These are phyloP conservation scores for Edolisoma coerulescens DNA, from an alignment of 2,113 vertebrate genomes.

Conservation along the genomic window DNA sequence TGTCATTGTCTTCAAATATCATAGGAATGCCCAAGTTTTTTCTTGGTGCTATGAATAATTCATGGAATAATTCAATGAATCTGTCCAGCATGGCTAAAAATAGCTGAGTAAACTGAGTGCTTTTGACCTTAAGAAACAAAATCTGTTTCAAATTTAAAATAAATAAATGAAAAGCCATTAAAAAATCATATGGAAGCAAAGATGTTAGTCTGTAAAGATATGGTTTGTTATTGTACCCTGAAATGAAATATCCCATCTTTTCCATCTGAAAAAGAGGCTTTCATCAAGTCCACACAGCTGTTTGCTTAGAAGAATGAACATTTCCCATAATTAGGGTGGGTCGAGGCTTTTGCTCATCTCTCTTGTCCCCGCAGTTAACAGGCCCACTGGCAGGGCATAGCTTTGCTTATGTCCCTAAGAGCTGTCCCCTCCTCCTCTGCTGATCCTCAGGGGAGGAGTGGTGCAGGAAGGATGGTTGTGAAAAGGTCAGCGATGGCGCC, in stretches of 20 bases:
- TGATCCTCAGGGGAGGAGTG: accelerated
- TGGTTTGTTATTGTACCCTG: not conserved
- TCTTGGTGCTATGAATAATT: slow-evolving; percentile 59
- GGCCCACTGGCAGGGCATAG: not conserved
- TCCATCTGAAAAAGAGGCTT: not conserved
- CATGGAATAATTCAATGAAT: slow-evolving; percentile 21
- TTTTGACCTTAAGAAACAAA: slow-evolving; percentile 38
- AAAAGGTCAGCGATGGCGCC: not conserved
- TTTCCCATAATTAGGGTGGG: not conserved
- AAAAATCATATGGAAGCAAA: not conserved
- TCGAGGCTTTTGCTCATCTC: not conserved
- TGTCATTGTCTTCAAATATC: slow-evolving; percentile 39
- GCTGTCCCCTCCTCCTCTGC: not conserved
- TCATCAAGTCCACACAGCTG: not conserved
- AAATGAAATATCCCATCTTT: not conserved
- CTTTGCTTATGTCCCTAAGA: not conserved
- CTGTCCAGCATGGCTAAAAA: slow-evolving; percentile 51
- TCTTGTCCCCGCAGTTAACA: not conserved
- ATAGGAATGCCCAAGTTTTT: not conserved
- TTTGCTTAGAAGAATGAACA: not conserved
- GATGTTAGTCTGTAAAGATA: not conserved
- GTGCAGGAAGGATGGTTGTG: not conserved
- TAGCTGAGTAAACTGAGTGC: slow-evolving; percentile 15
- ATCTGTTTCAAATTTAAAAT: not conserved
- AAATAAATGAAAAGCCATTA: not conserved